Conservation (phyloP, 1,140 invertebrate species). For the Arctopsyche grandis region DNA sequence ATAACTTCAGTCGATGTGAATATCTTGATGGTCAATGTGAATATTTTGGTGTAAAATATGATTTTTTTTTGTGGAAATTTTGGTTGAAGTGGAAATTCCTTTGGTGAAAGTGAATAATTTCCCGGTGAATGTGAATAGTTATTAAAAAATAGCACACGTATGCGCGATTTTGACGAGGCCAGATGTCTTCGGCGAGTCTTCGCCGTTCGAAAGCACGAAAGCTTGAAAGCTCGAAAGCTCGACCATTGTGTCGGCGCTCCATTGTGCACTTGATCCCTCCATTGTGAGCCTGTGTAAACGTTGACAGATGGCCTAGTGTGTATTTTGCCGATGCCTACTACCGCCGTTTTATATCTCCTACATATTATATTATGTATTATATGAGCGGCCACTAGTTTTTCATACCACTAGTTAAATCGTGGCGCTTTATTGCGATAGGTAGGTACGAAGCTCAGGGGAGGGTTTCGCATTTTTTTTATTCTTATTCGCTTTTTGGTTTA, state of each 20-base stretch:
- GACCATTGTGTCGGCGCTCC: slow-evolving; percentile 41
- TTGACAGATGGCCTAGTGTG: slow-evolving; percentile 52
- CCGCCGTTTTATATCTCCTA: no score
- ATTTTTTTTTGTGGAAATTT: no score
- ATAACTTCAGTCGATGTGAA: no score
- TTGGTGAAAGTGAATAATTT: no score
- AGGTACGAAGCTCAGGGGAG: not conserved
- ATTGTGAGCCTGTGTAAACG: slow-evolving; percentile 51
- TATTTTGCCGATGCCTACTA: slow-evolving; percentile 42
- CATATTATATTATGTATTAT: no score
- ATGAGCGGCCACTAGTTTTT: slow-evolving; percentile 33
- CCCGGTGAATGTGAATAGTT: no score
- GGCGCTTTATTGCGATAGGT: not conserved
- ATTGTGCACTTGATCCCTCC: slow-evolving; percentile 52
- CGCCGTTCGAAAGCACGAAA: not conserved
- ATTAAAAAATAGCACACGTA: no score
- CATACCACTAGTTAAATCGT: slow-evolving; percentile 32
- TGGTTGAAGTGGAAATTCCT: no score
- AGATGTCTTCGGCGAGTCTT: slow-evolving; percentile 31
- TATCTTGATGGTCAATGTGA: no score
- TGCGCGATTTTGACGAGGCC: not conserved
- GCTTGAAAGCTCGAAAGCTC: slow-evolving; percentile 18
- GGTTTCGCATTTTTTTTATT: slow-evolving; percentile 20
- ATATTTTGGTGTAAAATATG: no score
- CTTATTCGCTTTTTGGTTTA: not conserved